Evolutionary conservation across 2,113 vertebrate genomes (phyloP).

Genomic region (Megaceryle maxima): DNA sequence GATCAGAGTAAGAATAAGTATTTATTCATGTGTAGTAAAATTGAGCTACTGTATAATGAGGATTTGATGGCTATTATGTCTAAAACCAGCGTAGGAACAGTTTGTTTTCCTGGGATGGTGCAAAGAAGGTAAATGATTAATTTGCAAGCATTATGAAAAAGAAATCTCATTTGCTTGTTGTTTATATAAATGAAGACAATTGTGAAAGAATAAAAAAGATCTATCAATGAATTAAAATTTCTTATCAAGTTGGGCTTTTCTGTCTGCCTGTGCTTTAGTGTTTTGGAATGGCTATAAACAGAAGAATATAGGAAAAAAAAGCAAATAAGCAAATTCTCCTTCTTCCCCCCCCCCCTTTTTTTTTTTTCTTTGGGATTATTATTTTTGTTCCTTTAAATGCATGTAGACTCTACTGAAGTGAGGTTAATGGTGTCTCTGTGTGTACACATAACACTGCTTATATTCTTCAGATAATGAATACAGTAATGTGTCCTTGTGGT

Average conservation of each 20-base stretch:
- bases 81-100: neutral
- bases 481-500: neutral
- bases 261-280: neutral
- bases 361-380: neutral
- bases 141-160: neutral
- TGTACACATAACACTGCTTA: neutral
- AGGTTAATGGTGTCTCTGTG: neutral
- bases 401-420: neutral
- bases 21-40: neutral
- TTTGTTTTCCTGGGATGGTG: neutral
- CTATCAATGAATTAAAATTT: neutral
- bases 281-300: neutral
- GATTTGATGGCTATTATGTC: neutral
- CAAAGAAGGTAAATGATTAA: neutral
- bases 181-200: neutral
- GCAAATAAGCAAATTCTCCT: neutral
- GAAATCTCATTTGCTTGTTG: neutral
- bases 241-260: neutral
- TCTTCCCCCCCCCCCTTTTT: no score
- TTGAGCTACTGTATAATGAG: neutral
- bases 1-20: slow-evolving; percentile 91
- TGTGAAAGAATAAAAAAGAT: neutral
- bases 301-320: neutral
- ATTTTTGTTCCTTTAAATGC: neutral
- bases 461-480: neutral